Conservation (phyloP, 2,797 vertebrate genomes). For the Phoeniculus purpureus region DNA sequence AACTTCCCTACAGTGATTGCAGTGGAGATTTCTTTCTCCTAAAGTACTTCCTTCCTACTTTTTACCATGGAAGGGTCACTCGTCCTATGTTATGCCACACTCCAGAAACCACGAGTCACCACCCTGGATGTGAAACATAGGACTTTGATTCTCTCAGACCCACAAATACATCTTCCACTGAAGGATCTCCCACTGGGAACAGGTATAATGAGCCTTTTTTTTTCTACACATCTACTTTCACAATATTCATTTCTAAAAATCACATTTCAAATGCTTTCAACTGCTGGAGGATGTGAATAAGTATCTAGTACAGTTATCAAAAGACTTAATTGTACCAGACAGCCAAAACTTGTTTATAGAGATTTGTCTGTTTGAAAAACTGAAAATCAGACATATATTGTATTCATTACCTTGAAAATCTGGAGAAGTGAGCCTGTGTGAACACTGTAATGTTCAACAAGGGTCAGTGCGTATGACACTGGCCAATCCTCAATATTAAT, state of each 20-base stretch:
- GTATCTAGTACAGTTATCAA: not conserved
- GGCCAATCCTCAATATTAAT: too few species aligned
- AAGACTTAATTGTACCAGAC: not conserved
- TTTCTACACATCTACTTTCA: not conserved
- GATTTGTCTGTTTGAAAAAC: not conserved
- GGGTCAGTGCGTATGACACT: too few species aligned
- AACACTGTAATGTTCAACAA: too few species aligned
- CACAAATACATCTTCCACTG: accelerated
- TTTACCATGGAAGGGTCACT: not conserved
- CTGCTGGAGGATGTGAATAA: not conserved
- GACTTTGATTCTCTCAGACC: not conserved
- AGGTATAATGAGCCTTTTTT: not conserved
- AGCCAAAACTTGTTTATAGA: not conserved
- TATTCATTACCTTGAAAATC: not conserved
- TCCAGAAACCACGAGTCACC: accelerated
- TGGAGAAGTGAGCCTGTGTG: too few species aligned
- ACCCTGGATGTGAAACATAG: not conserved
- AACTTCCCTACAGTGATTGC: not conserved
- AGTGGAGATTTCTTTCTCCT: not conserved
- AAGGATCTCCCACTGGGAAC: not conserved
- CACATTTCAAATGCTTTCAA: not conserved
- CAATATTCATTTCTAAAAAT: not conserved
- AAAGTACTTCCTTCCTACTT: not conserved
- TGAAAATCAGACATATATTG: not conserved
- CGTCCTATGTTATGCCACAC: accelerated